Percentiles rank a stretch among this genome's conserved stretches.
Evolutionary conservation across 2,888 invertebrate species (phyloP).

Genomic region (Platycheirus rosarum): DNA sequence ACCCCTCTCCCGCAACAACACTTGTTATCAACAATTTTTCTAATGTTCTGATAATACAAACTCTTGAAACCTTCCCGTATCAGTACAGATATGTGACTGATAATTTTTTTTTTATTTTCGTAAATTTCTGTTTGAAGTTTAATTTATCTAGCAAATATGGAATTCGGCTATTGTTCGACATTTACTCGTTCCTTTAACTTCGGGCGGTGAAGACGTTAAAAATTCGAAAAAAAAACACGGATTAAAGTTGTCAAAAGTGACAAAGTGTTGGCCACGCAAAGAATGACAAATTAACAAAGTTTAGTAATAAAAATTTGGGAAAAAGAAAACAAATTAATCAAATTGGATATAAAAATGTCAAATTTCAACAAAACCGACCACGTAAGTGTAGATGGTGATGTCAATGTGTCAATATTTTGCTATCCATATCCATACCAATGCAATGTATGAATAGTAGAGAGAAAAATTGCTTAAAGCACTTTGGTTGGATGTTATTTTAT

Average conservation of each 20-base stretch:
- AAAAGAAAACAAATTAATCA: constrained; percentile 7
- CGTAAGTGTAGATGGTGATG: constrained; percentile 45
- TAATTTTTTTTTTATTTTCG: constrained; percentile 32
- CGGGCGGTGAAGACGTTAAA: constrained; percentile 45
- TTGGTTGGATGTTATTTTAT: no score
- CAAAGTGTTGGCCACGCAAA: constrained; percentile 23
- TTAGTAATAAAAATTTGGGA: not conserved
- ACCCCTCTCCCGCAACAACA: constrained; percentile 10
- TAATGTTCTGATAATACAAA: constrained; percentile 54
- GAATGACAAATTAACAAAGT: constrained; percentile 43
- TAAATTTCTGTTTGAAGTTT: constrained; percentile 26
- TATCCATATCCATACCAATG: no score
- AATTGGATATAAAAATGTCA: constrained; percentile 47
- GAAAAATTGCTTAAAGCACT: no score
- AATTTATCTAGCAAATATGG: constrained; percentile 40
- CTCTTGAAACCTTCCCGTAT: constrained; percentile 50
- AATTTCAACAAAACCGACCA: constrained; percentile 57
- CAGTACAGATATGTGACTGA: constrained; percentile 63
- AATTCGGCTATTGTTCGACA: constrained; percentile 46
- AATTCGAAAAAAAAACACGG: constrained; percentile 13
- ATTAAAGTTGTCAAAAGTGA: constrained; percentile 39
- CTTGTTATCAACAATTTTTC: constrained; percentile 59
- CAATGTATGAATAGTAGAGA: no score
- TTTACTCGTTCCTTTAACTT: constrained; percentile 54
- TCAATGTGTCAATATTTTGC: not conserved